These are phyloP conservation scores for Apogon talboti DNA, from an alignment of 2,797 vertebrate species.

Conservation along the genomic window DNA sequence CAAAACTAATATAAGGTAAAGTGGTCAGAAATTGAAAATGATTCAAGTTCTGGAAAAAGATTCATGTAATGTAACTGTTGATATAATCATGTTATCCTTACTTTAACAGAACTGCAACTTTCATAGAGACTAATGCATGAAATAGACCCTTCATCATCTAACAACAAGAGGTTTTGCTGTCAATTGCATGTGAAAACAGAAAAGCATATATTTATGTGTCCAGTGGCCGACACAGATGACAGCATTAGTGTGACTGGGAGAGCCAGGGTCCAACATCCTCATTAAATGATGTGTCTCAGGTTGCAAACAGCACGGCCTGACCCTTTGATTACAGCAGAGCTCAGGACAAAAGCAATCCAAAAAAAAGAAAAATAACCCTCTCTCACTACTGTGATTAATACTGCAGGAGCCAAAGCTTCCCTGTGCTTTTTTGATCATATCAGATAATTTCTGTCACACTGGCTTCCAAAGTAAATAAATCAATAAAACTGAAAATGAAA, in stretches of 20 bases:
- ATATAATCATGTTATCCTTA: too few species aligned
- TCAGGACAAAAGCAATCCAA: constrained; percentile 55
- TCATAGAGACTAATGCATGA: neutral
- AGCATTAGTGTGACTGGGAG: constrained; percentile 27
- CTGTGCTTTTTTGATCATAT: constrained; percentile 38
- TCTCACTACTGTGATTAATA: constrained; percentile 56
- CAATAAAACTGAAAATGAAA: constrained; percentile 50
- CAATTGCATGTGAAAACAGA: constrained; percentile 13
- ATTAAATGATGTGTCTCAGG: constrained; percentile 60
- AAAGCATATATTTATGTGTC: constrained; percentile 29
- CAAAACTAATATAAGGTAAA: constrained; percentile 15
- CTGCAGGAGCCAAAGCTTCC: constrained; percentile 32
- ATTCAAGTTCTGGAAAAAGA: constrained; percentile 24
- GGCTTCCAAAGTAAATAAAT: constrained; percentile 55
- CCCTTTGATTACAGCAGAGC: constrained; percentile 62
- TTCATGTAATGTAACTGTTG: constrained; percentile 15
- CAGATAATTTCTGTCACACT: constrained; percentile 50
- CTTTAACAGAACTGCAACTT: neutral
- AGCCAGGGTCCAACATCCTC: constrained; percentile 50
- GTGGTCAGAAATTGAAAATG: constrained; percentile 12
- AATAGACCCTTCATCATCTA: neutral
- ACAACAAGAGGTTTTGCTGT: constrained; percentile 11
- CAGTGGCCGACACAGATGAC: constrained; percentile 22
- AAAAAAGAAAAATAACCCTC: constrained; percentile 21
- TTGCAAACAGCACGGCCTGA: constrained; percentile 48